A percentile compares a stretch with the other conserved stretches of the same genome.
These are phyloP conservation scores for Macrobrachium rosenbergii DNA, from an alignment of 1,140 invertebrate species.

Conservation along the genomic window DNA sequence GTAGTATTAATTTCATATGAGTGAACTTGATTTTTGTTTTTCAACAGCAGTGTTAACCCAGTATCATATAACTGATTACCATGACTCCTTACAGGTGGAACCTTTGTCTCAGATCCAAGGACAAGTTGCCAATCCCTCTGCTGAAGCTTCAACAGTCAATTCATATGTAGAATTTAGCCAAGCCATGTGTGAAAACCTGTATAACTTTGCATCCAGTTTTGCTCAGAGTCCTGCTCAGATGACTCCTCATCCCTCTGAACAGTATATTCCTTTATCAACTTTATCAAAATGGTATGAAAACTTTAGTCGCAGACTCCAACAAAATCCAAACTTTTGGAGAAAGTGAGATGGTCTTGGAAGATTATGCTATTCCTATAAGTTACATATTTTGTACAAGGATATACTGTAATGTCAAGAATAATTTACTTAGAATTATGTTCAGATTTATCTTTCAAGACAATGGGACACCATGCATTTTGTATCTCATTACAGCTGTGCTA, in stretches of 20 bases:
- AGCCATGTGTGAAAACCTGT: conserved; percentile 94
- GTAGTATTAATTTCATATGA: not conserved
- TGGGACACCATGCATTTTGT: too few species aligned
- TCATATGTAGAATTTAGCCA: conserved; percentile 86
- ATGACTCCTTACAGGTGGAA: conserved; percentile 67
- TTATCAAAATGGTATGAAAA: conserved; percentile 95
- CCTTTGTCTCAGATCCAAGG: conserved; percentile 70
- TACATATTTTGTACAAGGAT: too few species aligned
- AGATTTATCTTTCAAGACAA: too few species aligned
- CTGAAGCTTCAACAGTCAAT: conserved; percentile 74
- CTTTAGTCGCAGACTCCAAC: conserved; percentile 87
- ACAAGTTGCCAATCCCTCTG: conserved; percentile 67
- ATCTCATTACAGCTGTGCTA: too few species aligned
- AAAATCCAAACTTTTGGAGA: conserved; percentile 97
- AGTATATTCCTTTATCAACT: conserved; percentile 87
- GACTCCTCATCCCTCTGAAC: conserved; percentile 79
- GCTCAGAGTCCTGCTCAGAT: conserved; percentile 84
- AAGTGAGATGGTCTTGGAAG: conserved; percentile 69
- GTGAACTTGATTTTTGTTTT: not conserved
- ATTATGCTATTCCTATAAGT: too few species aligned
- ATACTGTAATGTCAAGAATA: too few species aligned
- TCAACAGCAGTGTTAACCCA: not conserved
- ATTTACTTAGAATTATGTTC: too few species aligned
- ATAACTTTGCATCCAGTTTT: conserved; percentile 94
- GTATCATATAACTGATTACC: not conserved